phyloP scores from a whole-genome alignment of 1,140 invertebrate genomes.

The Coelopa frigida region DNA sequence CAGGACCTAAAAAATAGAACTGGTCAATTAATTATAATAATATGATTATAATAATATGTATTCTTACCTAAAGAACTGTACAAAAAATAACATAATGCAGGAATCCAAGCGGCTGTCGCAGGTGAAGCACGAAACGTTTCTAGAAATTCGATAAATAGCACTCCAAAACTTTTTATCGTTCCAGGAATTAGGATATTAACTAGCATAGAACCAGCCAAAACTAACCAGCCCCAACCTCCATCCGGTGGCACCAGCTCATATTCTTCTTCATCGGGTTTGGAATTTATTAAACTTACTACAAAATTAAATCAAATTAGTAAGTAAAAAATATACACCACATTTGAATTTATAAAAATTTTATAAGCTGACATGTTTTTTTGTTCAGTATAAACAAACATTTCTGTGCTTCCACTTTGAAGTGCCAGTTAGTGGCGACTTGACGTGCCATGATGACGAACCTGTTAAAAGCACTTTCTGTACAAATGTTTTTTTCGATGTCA shows the following conservation, averaged over 20 bases:
- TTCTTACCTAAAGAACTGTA: conserved; percentile 72
- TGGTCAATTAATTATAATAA: neutral
- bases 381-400: no score
- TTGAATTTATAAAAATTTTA: conserved; percentile 8
- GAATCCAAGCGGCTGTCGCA: conserved; percentile 72
- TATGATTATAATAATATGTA: conserved; percentile 26
- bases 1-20: conserved; percentile 56
- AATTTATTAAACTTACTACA: conserved; percentile 28
- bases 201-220: conserved; percentile 69
- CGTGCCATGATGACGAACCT: no score
- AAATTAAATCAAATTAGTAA: conserved; percentile 4
- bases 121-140: conserved; percentile 64
- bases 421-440: no score
- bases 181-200: conserved; percentile 76
- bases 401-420: no score
- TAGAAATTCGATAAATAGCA: conserved; percentile 71
- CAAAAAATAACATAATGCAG: conserved; percentile 75
- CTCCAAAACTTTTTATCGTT: conserved; percentile 81
- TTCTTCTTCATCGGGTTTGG: conserved; percentile 34
- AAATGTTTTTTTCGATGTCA: no score
- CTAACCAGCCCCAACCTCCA: conserved; percentile 75
- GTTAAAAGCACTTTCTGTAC: no score
- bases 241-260: conserved; percentile 56
- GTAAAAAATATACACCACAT: conserved; percentile 2
- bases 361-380: no score